Evolutionary conservation across 2,113 vertebrate genomes (phyloP), one percentile per base, ranked within the genome.

Genomic region (Amazona guildingii): DNA sequence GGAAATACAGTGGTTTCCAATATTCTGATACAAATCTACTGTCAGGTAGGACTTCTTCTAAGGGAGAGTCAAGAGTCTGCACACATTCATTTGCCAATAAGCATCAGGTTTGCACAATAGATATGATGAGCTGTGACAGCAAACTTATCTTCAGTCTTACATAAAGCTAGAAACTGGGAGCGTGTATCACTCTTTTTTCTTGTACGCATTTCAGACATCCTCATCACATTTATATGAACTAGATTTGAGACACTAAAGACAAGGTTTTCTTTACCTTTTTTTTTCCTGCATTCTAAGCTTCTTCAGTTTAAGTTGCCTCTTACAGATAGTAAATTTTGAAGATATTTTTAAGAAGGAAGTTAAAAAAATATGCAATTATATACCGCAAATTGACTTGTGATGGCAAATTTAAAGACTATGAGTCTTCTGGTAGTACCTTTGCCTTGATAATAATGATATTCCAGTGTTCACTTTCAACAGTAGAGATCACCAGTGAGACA

Each of bases 1-100:
- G 49, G 41, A 66, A 93, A 92, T 83, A 31, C 16, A 67, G n/a
- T 61, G 37, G 54, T 74, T 90, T 94, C 68, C 37, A 83, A 63
- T 90, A 77, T 78, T 88, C 82, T 91, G 84, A 95, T 93, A 83
- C 17, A 7, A 83, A 95, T 91, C 78, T 73, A 35, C 20, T 24
- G 17, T 62, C 69, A 87, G 23, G 63, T 20, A 87, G 63, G 7
- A 73, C 15, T 57, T 72, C 76, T 73, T 73, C 41, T 37, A 49
- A 76, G 57, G 66, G 17, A 68, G 3, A 85, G 25, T 84, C 6
- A 10, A 82, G 70, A 92, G 39, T 57, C 44, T 69, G 21, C 17
- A 46, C 54, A 49, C 23, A 67, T 67, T 87, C 35, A 54, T 78
- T 84, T 81, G 48, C 11, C 35, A 43, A 8, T 6, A 81, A 52